Evolutionary conservation across 2,888 invertebrate species (phyloP).

Genomic region (Macaria liturata): DNA sequence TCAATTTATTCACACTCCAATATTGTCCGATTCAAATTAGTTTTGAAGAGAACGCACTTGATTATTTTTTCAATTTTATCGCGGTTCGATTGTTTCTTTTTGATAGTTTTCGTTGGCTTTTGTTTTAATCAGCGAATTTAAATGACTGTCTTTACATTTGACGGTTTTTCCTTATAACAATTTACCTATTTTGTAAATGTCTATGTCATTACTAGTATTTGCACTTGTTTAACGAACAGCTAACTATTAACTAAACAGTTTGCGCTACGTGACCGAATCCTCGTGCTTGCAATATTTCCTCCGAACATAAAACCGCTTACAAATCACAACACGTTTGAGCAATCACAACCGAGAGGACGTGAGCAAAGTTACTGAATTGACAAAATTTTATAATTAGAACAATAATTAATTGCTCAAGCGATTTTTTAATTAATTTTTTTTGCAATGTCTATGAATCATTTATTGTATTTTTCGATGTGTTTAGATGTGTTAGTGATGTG

Average conservation of each 20-base stretch:
- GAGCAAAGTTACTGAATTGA: slow-evolving; percentile 16
- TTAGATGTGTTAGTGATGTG: slow-evolving; percentile 48
- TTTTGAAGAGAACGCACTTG: too few relatives aligned
- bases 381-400: slow-evolving; percentile 15
- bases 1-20: too few relatives aligned
- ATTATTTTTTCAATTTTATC: too few relatives aligned
- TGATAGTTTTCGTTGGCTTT: too few relatives aligned
- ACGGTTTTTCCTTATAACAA: too few relatives aligned
- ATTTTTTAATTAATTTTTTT: too few relatives aligned
- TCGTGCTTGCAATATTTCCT: slow-evolving; percentile 7
- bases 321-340: slow-evolving; percentile 23
- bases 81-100: too few relatives aligned
- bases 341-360: slow-evolving; percentile 19
- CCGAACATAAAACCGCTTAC: slow-evolving; percentile 15
- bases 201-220: too few relatives aligned
- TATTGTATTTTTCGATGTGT: slow-evolving; percentile 34
- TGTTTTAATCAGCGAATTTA: too few relatives aligned
- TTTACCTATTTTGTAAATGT: too few relatives aligned
- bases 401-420: not conserved
- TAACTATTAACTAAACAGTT: slow-evolving; percentile 3
- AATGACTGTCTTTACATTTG: too few relatives aligned
- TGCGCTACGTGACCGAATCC: slow-evolving; percentile 14
- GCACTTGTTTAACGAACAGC: not conserved
- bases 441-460: slow-evolving; percentile 27
- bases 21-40: too few relatives aligned